Base-by-base conservation (phyloP, 1,140 invertebrate species). In the Micrasema minimum region DNA sequence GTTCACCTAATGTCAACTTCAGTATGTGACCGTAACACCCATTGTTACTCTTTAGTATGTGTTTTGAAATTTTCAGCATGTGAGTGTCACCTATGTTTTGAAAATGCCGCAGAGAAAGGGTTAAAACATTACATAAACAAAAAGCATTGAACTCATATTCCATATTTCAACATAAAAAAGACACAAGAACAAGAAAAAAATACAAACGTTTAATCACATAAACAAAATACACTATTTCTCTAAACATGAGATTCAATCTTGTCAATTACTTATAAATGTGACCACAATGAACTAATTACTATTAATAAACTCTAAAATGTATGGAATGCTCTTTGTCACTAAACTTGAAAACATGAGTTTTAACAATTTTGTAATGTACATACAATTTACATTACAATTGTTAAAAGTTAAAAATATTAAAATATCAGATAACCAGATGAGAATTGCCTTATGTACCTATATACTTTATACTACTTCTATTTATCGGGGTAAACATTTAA, bases 321-420 rank as follows among this genome's bases (percentile, higher is more conserved):
- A 64, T 48, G 59, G 59, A 64, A 64, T 64, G 59, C 45, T 9
- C 46, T 66, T 66, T 1, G 7, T 51, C 45, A 46, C 46, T 51
- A 48, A 22, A 48, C 31, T 66, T 51, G 38, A 38, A 11, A 66
- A 38, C 26, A 10, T n/a, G 43, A 22, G 45, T 46, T 22, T 46
- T 9, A 31, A 41, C 55, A 41, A 57, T 31, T 59, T 38, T 59
- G 20, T 5, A 41, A 59, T 41, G 37, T 31, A 38, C 16, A 59
- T 38, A 22, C 20, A 26, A 41, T 16, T 45, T 45, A 16, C 18
- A 6, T 14, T 45, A 14, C 18, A 14, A 0, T 35, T 14, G 37
- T 38, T 20, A 59, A n/a, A 53, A 23, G 7, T 31, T 14, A 48
- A 18, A 20, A 20, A 31, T 31, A 7, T 31, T 41, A 23, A 41